Evolutionary conservation across 2,113 vertebrate species (phyloP), one percentile per base, ranked within the genome.

Genomic region (Ochotona princeps): DNA sequence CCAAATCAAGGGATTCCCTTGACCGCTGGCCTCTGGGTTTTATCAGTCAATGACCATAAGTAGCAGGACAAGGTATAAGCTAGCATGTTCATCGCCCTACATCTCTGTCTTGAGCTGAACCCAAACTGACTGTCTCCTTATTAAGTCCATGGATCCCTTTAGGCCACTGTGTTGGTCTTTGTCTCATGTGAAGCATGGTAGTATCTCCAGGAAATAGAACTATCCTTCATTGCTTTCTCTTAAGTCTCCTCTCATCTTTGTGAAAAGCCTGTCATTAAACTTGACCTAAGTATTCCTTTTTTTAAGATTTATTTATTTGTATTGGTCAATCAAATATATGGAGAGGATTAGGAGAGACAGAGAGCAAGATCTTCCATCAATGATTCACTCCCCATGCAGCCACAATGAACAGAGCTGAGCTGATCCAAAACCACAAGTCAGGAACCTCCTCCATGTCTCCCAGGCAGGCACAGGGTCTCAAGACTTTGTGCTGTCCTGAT

Each of bases 131-230:
- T 82, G 4, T 18, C 8, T 32, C 14, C 23, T 51, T 23, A 0
- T 23, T 61, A 5, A 51, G 10, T 67, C 15, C 25, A 15, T 3
- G 49, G 38, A 5, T 63, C 1, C 15, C 17, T 57, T 14, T 57
- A 57, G 54, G 54, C 12, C 12, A 57, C 54, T 57, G 54, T 17
- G 17, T 14, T 17, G 12, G 54, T 17, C 9, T n/a, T 72, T 60
- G 5, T 28, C 13, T 38, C 12, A 61, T 49, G 15, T 9, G 1
- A 65, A 5, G 6, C 2, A 35, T 9, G 0, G 8, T 12, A 49
- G 35, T 2, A 5, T 79, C 38, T 70, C 32, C 13, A 30, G 66
- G 2, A 30, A 92, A 51, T 12, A 83, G 17, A 1, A 4, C 1
- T 54, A 4, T 25, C 23, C 6, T 60, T 30, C 38, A 9, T 25